Evolutionary conservation across 2,113 vertebrate species (phyloP).

Genomic region (Sceloporus tristichus): DNA sequence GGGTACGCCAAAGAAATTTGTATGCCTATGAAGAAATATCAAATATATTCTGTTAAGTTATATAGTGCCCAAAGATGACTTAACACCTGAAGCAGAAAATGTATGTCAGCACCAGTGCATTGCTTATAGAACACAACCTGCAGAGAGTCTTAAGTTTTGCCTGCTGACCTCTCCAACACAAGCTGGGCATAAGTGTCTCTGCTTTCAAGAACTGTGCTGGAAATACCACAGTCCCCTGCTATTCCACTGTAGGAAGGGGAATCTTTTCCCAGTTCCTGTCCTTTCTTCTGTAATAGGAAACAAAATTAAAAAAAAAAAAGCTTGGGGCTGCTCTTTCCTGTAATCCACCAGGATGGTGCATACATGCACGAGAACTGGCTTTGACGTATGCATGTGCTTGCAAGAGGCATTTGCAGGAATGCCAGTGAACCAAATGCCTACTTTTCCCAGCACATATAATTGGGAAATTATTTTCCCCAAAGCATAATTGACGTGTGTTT

Average conservation of each 20-base stretch:
- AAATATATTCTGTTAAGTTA: too few species aligned
- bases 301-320: neutral
- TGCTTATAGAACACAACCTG: neutral
- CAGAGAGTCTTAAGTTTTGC: neutral
- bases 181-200: too few species aligned
- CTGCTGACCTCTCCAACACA: neutral
- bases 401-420: neutral
- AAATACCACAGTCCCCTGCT: neutral
- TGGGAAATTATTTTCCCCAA: neutral
- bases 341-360: constrained; percentile 6
- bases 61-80: too few species aligned
- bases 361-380: neutral
- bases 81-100: too few species aligned
- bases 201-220: neutral
- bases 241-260: neutral
- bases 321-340: constrained; percentile 16
- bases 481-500: neutral
- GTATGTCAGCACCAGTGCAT: neutral
- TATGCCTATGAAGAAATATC: neutral
- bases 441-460: constrained; percentile 16
- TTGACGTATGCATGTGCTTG: neutral
- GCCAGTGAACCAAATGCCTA: neutral
- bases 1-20: neutral
- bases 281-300: constrained; percentile 9
- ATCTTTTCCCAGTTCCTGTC: neutral